Conservation (phyloP, 2,113 vertebrate species). For the Carollia perspicillata region DNA sequence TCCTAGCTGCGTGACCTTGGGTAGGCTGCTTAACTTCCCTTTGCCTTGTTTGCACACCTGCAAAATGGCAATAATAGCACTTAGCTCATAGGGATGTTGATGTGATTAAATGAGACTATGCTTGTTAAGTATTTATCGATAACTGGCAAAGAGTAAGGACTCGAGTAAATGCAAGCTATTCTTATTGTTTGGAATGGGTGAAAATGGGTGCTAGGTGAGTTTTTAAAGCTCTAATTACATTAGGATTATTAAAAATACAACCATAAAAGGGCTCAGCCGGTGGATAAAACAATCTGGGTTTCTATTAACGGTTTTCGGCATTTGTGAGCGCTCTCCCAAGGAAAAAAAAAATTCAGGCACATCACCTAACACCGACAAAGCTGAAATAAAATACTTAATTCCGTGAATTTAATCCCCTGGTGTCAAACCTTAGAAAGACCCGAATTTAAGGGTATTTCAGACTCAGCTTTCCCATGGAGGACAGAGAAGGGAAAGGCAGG, state of each 20-base stretch:
- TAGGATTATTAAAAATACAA: constrained; percentile 25
- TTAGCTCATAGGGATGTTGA: neutral
- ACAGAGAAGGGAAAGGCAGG: neutral
- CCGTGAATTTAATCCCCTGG: neutral
- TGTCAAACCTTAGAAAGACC: neutral
- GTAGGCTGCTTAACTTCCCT: neutral
- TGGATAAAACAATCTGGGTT: neutral
- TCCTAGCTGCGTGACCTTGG: neutral
- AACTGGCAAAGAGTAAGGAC: neutral
- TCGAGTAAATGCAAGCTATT: neutral
- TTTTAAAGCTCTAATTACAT: neutral
- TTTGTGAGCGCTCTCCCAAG: neutral
- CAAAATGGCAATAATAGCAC: neutral
- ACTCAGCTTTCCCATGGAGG: neutral
- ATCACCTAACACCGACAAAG: neutral
- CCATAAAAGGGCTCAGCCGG: neutral
- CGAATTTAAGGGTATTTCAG: neutral
- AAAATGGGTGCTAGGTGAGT: neutral
- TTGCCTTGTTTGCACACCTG: neutral
- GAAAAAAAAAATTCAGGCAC: neutral
- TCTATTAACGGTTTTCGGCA: neutral
- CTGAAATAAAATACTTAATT: constrained; percentile 7
- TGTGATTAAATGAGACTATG: neutral
- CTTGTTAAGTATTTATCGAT: neutral
- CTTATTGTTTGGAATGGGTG: neutral